Conservation (phyloP, 2,888 invertebrate genomes). For the Achlya flavicornis region DNA sequence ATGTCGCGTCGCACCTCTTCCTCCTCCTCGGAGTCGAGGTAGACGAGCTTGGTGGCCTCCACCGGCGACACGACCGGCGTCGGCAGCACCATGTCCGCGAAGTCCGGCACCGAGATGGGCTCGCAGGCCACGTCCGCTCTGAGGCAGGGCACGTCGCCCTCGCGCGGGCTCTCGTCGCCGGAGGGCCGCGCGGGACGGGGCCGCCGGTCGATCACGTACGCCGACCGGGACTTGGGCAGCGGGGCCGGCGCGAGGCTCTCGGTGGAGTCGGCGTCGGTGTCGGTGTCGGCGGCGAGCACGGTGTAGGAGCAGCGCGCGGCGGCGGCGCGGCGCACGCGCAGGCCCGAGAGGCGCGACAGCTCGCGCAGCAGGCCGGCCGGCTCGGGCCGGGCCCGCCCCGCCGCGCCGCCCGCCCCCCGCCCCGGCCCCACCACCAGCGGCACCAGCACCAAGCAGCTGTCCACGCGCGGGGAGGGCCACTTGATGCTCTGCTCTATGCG, state of each 20-base stretch:
- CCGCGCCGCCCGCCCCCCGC: conserved; percentile 36
- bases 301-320: conserved; percentile 89
- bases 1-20: conserved; percentile 61
- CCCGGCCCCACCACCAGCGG: conserved; percentile 76
- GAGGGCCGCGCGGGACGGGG: no score
- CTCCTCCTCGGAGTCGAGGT: conserved; percentile 88
- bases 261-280: conserved; percentile 85
- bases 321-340: conserved; percentile 86
- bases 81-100: conserved; percentile 85
- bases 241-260: conserved; percentile 83
- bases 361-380: conserved; percentile 84
- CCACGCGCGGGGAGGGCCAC: conserved; percentile 87
- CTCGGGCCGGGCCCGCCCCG: conserved; percentile 37
- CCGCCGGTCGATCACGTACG: conserved; percentile 83
- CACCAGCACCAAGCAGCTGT: conserved; percentile 87
- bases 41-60: conserved; percentile 87
- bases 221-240: conserved; percentile 84
- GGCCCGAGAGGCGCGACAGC: conserved; percentile 88
- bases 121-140: conserved; percentile 82
- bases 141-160: conserved; percentile 50
- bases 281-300: conserved; percentile 83
- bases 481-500: conserved; percentile 85
- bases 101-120: conserved; percentile 90
- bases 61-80: conserved; percentile 87
- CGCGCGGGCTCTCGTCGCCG: no score